phyloP scores from a whole-genome alignment of 2,113 vertebrate species.

The Capreolus pygargus region DNA sequence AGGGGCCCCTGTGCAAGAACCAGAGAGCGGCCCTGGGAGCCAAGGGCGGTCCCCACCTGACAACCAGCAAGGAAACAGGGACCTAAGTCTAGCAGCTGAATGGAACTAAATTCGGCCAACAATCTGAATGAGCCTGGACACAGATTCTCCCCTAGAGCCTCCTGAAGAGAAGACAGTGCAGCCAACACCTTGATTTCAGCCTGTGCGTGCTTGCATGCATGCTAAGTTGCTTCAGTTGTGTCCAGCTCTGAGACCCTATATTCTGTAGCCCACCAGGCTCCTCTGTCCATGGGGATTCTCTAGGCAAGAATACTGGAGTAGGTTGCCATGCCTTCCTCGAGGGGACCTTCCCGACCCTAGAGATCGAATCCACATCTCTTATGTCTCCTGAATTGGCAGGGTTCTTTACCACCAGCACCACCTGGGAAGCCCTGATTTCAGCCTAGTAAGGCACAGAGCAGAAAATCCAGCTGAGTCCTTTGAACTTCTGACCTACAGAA shows the following conservation, averaged over 20 bases:
- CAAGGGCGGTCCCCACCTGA: background rate
- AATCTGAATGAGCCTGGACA: background rate
- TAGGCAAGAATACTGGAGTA: background rate
- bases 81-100: background rate
- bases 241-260: background rate
- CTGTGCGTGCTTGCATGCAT: background rate
- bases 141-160: background rate
- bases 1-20: background rate
- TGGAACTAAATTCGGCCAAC: slow-evolving; percentile 1
- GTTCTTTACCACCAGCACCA: background rate
- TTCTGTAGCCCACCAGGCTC: background rate
- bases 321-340: background rate
- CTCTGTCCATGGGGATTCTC: background rate
- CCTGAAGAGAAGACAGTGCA: background rate
- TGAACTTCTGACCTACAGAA: background rate
- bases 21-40: background rate
- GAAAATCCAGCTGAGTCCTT: background rate
- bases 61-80: background rate
- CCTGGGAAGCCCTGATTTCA: background rate
- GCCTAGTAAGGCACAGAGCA: background rate
- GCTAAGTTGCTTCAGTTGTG: background rate
- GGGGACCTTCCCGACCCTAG: background rate
- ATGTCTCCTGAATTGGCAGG: background rate
- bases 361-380: background rate
- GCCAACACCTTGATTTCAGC: background rate